A percentile compares a stretch with the other conserved stretches of the same genome.
These are phyloP conservation scores for Sipha flava DNA, from an alignment of 1,140 invertebrate species.

Conservation along the genomic window DNA sequence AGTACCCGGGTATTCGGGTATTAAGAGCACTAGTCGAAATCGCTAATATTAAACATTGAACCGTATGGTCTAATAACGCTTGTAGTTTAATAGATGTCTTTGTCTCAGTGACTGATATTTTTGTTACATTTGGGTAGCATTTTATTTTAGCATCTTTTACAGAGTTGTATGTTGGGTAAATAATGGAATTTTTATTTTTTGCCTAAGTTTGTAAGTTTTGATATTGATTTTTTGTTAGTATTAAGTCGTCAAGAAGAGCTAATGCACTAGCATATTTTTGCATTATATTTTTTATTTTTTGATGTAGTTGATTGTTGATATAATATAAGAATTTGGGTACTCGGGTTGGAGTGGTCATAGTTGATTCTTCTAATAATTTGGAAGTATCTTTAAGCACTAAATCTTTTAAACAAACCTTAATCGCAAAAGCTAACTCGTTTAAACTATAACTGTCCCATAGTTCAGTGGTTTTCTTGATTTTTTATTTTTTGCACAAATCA, in stretches of 20 bases:
- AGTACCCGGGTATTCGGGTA: no score
- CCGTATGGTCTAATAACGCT: background rate
- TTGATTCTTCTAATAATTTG: background rate
- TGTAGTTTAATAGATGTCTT: background rate
- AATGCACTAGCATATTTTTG: background rate
- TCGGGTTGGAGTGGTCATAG: background rate
- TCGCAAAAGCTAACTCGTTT: background rate
- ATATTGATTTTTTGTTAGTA: constrained; percentile 30
- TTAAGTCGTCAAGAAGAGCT: constrained; percentile 15
- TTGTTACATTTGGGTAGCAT: constrained; percentile 19
- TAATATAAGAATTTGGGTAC: background rate
- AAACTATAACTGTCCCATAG: background rate
- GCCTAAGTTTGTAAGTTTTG: background rate
- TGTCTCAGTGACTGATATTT: constrained; percentile 6
- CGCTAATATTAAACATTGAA: background rate
- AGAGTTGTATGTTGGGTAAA: constrained; percentile 21
- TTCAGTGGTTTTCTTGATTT: background rate
- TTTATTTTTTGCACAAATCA: background rate
- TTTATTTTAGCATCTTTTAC: constrained; percentile 21
- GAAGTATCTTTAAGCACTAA: background rate
- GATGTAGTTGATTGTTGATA: background rate
- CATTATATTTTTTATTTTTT: background rate
- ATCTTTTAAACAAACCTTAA: background rate
- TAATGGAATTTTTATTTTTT: background rate
- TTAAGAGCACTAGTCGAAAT: background rate